Base-by-base conservation (phyloP, 2,113 vertebrate genomes). In the Connochaetes taurinus region DNA sequence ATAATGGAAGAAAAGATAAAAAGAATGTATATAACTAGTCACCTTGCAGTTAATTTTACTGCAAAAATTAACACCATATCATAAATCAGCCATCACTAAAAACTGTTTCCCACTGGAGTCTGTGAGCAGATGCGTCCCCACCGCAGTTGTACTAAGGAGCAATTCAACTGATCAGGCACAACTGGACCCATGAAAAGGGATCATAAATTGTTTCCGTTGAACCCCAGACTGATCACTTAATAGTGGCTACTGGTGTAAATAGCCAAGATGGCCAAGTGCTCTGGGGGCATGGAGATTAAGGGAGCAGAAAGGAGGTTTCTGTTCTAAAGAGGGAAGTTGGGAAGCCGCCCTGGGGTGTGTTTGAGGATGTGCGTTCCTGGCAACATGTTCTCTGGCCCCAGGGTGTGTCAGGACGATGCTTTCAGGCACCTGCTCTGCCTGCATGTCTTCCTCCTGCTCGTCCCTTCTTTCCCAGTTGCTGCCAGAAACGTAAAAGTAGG, bases 21-120 rank as follows among this genome's bases (percentile, higher is more conserved):
- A 33, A 50, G 45, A 81, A 50, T 81, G 16, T 50, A 2, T 50
- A 50, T 50, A 33, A 81, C 45, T 81, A 81, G 78, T 81, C 29
- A 50, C 29, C 29, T 81, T 50, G 45, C 76, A 57, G 55, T 57
- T 57, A 25, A 25, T 57, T 80, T 16, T 50, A 80, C 15, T 50
- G 76, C 27, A 80, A 10, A 50, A 81, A 33, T 81, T 50, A 81
- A 33, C 29, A 33, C 43, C 43, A 17, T 31, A 81, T 33, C 2
- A 0, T 33, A 50, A 50, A 19, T 81, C 45, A 81, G 29, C 29
- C 71, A 0, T 76, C 11, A 76, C 36, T 43, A 14, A 43, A 27
- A 14, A 7, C 23, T 43, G 23, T 31, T 21, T 1, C 11, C 11
- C 0, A 0, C 43, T 45, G 29, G 27, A 1, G 8, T 40, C 60